Evolutionary conservation across 2,888 invertebrate genomes (phyloP).

Genomic region (Apodemia hepburni): DNA sequence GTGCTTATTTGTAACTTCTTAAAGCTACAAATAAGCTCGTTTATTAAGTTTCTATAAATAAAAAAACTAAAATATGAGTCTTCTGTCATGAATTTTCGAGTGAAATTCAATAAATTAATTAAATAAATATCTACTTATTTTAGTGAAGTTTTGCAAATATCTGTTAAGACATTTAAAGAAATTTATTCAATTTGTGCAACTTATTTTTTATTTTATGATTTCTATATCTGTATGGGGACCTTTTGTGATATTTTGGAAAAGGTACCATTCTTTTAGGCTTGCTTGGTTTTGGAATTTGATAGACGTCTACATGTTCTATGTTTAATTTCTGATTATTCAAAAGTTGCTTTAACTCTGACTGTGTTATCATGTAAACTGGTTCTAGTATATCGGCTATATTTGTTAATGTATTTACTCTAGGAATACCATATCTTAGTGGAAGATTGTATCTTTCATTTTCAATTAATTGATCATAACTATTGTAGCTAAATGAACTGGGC

Average conservation of each 20-base stretch:
- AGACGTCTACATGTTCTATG: constrained; percentile 61
- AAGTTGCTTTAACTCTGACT: constrained; percentile 56
- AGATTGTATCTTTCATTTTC: constrained; percentile 20
- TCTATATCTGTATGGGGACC: constrained; percentile 39
- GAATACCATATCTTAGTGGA: constrained; percentile 30
- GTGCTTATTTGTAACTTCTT: no score
- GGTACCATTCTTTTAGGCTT: constrained; percentile 34
- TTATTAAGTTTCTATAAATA: no score
- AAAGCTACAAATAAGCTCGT: no score
- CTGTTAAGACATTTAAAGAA: constrained; percentile 17
- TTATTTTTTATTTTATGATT: constrained; percentile 43
- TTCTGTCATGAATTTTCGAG: no score
- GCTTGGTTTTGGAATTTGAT: constrained; percentile 44
- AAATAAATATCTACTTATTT: no score
- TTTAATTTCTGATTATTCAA: constrained; percentile 60
- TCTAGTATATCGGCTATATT: constrained; percentile 40
- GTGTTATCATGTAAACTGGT: constrained; percentile 63
- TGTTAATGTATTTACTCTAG: constrained; percentile 30
- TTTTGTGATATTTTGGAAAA: constrained; percentile 45
- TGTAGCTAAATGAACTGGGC: constrained; percentile 22
- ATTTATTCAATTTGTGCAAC: constrained; percentile 48
- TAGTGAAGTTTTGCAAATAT: not conserved
- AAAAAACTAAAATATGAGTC: no score
- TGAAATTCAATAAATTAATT: no score
- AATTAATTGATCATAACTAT: constrained; percentile 10